phyloP scores from a whole-genome alignment of 2,888 invertebrate genomes.

The Epicampocera succincta region DNA sequence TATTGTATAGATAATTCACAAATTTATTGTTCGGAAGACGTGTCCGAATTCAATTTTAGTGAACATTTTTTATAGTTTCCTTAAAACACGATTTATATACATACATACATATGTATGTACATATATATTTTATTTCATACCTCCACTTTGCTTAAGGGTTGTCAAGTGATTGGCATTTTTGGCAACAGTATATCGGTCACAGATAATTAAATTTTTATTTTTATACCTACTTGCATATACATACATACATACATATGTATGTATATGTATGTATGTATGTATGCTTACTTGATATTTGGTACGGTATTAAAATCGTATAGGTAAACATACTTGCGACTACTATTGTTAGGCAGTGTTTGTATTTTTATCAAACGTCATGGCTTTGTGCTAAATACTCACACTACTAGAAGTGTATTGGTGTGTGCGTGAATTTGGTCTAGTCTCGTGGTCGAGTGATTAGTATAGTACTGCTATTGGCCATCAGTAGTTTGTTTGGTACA shows the following conservation, averaged over 20 bases:
- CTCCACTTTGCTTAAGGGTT: background rate
- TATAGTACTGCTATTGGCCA: constrained; percentile 55
- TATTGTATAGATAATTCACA: too few relatives aligned
- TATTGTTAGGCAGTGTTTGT: constrained; percentile 1
- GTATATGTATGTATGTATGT: background rate
- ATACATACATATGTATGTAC: too few relatives aligned
- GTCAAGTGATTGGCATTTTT: constrained; percentile 25
- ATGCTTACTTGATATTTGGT: constrained; percentile 5
- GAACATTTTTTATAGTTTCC: too few relatives aligned
- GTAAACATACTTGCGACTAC: background rate
- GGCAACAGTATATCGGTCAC: constrained; percentile 12
- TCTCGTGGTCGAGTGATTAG: constrained; percentile 69
- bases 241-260: background rate
- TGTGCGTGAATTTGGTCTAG: constrained; percentile 41
- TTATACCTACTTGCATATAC: background rate
- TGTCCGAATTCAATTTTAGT: too few relatives aligned
- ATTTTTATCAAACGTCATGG: constrained; percentile 9
- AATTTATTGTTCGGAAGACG: too few relatives aligned
- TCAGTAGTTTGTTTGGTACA: constrained; percentile 58
- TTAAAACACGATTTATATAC: too few relatives aligned
- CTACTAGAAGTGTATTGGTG: background rate
- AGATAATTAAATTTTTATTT: constrained; percentile 9
- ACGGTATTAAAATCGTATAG: background rate
- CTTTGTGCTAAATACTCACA: constrained; percentile 22
- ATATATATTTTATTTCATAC: too few relatives aligned